Percentiles rank a stretch among this genome's conserved stretches.
Evolutionary conservation across 2,797 vertebrate species (phyloP).

Genomic region (Monodelphis domestica): DNA sequence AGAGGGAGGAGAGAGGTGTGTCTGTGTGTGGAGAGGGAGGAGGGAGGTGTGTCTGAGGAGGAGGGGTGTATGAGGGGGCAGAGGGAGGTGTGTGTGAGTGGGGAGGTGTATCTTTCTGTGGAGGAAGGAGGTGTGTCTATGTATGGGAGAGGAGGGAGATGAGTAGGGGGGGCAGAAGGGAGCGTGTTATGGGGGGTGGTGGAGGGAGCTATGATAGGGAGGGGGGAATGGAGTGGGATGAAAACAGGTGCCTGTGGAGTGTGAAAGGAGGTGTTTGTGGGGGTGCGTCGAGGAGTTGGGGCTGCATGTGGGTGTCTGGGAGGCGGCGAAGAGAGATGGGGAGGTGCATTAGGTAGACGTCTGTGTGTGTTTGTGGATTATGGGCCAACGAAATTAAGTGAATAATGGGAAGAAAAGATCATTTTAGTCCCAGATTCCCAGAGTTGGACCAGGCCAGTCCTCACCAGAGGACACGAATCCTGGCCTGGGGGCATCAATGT

Average conservation of each 20-base stretch:
- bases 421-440: not conserved
- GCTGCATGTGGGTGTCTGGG: not conserved
- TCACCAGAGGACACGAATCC: not conserved
- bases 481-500: slow-evolving; percentile 34
- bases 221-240: not conserved
- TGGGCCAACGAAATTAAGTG: slow-evolving; percentile 53
- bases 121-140: not conserved
- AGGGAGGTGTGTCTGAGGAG: not conserved
- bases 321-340: not conserved
- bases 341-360: not conserved
- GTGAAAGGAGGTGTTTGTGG: not conserved
- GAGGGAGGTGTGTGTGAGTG: not conserved
- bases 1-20: not conserved
- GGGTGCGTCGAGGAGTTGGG: not conserved
- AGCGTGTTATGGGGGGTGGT: no score
- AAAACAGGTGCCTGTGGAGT: not conserved
- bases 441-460: not conserved
- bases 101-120: not conserved
- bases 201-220: not conserved
- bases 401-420: slow-evolving; percentile 28
- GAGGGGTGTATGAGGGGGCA: not conserved
- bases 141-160: not conserved
- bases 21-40: not conserved
- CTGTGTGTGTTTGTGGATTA: not conserved
- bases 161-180: not conserved